Conservation (phyloP, 2,888 invertebrate genomes). For the Leuctra nigra region DNA sequence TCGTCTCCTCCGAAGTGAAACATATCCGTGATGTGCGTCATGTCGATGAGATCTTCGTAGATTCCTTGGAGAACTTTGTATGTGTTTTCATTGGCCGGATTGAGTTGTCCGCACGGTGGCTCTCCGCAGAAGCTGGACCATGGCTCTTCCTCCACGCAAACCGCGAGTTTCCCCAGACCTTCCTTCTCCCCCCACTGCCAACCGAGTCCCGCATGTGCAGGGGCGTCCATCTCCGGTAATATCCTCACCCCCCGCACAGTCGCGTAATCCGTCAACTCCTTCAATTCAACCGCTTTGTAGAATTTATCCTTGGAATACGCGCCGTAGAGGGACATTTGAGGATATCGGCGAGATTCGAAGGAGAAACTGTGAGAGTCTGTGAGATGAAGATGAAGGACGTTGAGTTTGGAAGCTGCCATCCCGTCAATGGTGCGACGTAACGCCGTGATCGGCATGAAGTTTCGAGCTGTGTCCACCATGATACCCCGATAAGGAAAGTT, state of each 20-base stretch:
- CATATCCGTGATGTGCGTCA: constrained; percentile 41
- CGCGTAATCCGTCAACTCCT: constrained; percentile 43
- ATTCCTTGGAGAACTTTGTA: constrained; percentile 31
- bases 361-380: constrained; percentile 47
- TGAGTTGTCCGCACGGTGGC: constrained; percentile 37
- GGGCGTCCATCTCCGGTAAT: constrained; percentile 36
- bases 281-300: constrained; percentile 33
- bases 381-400: constrained; percentile 44
- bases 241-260: constrained; percentile 42
- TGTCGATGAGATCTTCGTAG: constrained; percentile 34
- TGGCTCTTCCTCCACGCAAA: constrained; percentile 34
- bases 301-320: constrained; percentile 43
- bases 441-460: constrained; percentile 46
- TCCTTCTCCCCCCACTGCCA: constrained; percentile 33
- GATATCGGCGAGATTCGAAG: constrained; percentile 39
- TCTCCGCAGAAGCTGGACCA: constrained; percentile 34
- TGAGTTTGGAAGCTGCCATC: constrained; percentile 46
- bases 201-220: constrained; percentile 37
- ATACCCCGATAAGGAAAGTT: constrained; percentile 46
- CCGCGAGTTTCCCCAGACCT: constrained; percentile 32
- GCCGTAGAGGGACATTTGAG: constrained; percentile 37
- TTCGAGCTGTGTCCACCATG: constrained; percentile 50
- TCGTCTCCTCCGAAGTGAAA: constrained; percentile 39
- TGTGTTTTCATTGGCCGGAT: constrained; percentile 32
- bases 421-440: constrained; percentile 43